Percentiles rank a stretch among this genome's conserved stretches.
Evolutionary conservation across 2,888 invertebrate species (phyloP).

Genomic region (Parnassius glacialis): DNA sequence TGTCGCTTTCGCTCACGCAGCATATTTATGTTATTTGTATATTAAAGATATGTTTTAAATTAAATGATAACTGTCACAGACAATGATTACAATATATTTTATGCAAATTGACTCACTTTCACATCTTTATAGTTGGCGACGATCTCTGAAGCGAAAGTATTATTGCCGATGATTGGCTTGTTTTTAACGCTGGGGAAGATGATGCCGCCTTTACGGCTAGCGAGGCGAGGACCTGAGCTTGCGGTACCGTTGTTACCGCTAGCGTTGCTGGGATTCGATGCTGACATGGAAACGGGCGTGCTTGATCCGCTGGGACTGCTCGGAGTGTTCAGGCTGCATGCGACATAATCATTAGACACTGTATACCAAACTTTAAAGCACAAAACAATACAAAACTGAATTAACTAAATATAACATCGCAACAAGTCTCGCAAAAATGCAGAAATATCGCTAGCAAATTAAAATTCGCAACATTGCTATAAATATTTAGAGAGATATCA

Average conservation of each 20-base stretch:
- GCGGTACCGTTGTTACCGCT: constrained; percentile 50
- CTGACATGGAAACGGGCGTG: constrained; percentile 55
- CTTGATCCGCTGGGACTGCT: constrained; percentile 45
- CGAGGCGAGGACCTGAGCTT: constrained; percentile 61
- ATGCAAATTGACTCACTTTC: constrained; percentile 82
- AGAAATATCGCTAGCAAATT: constrained; percentile 36
- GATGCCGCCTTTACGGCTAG: constrained; percentile 87
- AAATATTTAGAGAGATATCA: constrained; percentile 58
- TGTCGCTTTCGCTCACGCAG: constrained; percentile 1
- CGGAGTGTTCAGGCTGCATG: constrained; percentile 61
- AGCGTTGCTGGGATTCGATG: constrained; percentile 50
- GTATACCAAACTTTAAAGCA: constrained; percentile 12
- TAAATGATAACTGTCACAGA: constrained; percentile 6
- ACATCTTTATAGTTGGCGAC: constrained; percentile 89
- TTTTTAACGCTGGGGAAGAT: constrained; percentile 96
- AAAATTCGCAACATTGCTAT: constrained; percentile 41
- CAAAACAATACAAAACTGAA: constrained; percentile 14
- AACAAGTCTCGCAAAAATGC: constrained; percentile 42
- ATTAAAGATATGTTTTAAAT: constrained; percentile 6
- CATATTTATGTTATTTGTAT: not conserved
- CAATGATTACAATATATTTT: constrained; percentile 15
- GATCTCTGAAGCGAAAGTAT: constrained; percentile 89
- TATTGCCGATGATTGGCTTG: constrained; percentile 91
- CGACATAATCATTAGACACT: constrained; percentile 62
- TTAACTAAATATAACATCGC: constrained; percentile 20